These are phyloP conservation scores for Emydura subglobosa DNA, from an alignment of 2,113 vertebrate species.

Conservation along the genomic window DNA sequence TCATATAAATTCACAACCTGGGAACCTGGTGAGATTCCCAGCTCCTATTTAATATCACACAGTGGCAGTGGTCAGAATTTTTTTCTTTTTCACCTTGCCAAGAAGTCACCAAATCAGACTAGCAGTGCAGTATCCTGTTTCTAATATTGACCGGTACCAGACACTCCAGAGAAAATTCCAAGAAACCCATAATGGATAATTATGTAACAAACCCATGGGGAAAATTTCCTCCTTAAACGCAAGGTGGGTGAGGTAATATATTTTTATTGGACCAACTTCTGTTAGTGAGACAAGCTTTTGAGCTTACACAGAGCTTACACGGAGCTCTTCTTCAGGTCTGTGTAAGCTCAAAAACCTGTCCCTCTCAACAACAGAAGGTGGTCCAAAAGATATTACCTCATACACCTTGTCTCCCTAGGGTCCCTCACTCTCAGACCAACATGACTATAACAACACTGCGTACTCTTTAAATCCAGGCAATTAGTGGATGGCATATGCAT, in stretches of 20 bases:
- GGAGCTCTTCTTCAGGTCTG: neutral
- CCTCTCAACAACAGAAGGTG: too few relatives aligned
- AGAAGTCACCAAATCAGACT: neutral
- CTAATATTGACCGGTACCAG: neutral
- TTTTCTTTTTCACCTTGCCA: neutral
- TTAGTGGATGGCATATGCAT: neutral
- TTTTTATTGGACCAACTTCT: neutral
- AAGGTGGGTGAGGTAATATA: neutral
- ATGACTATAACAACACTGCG: too few relatives aligned
- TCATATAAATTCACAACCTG: neutral
- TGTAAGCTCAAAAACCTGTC: too few relatives aligned
- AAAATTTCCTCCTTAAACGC: neutral
- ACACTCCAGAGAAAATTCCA: neutral
- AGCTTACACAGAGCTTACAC: neutral
- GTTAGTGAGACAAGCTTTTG: neutral
- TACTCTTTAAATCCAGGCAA: too few relatives aligned
- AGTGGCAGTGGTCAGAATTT: neutral
- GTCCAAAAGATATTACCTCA: too few relatives aligned
- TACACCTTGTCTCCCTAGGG: too few relatives aligned
- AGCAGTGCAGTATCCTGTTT: neutral
- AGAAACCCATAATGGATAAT: neutral
- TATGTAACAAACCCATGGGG: neutral
- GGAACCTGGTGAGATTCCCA: neutral
- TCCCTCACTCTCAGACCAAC: too few relatives aligned
- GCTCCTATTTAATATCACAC: neutral